A percentile compares a stretch with the other conserved stretches of the same genome.
phyloP scores from a whole-genome alignment of 2,113 vertebrate genomes.

The Muntiacus muntjak region DNA sequence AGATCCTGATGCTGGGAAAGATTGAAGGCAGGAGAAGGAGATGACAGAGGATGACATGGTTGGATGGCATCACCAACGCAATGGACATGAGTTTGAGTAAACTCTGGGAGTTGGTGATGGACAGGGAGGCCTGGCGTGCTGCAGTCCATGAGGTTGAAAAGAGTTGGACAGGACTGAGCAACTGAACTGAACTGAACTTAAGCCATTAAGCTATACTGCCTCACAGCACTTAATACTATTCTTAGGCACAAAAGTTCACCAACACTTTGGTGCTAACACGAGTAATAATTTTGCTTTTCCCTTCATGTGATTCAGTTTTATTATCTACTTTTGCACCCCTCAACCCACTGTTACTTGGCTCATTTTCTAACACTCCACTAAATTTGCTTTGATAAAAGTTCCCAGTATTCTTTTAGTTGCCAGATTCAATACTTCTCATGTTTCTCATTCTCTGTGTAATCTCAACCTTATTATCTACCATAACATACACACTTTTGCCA shows the following conservation, averaged over 20 bases:
- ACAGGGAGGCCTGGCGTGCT: background rate
- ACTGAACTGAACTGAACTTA: background rate
- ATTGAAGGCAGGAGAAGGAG: background rate
- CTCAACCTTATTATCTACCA: background rate
- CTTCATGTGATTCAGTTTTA: background rate
- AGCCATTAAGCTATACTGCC: background rate
- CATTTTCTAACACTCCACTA: background rate
- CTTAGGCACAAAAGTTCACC: background rate
- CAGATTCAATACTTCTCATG: background rate
- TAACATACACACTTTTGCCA: background rate
- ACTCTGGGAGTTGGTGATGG: background rate
- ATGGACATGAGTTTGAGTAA: background rate
- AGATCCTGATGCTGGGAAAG: background rate
- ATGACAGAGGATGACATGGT: background rate
- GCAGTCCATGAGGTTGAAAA: background rate
- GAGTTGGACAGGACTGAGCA: rapidly evolving
- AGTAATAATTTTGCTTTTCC: slow-evolving; percentile 36
- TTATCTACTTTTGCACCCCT: background rate
- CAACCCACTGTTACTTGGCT: background rate
- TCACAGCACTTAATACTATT: background rate
- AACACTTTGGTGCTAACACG: background rate
- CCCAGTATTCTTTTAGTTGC: background rate
- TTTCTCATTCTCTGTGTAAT: background rate
- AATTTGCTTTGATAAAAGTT: background rate
- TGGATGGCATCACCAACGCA: background rate